A percentile compares a stretch with the other conserved stretches of the same genome.
These are phyloP conservation scores for Manduca sexta DNA, from an alignment of 1,140 invertebrate genomes.

Conservation along the genomic window DNA sequence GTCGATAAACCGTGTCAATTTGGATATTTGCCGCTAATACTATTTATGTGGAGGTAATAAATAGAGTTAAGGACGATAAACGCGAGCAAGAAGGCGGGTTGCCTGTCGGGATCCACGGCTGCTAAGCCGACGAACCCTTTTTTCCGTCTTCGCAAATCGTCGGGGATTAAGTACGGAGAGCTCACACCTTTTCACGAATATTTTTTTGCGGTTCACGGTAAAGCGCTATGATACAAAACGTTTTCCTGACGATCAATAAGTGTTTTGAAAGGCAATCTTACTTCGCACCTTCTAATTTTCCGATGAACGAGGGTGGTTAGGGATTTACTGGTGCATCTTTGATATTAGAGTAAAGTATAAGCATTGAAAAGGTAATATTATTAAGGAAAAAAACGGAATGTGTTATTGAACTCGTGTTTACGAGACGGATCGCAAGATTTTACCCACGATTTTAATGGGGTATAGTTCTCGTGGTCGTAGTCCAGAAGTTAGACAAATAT, in stretches of 20 bases:
- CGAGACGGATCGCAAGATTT: too few species aligned
- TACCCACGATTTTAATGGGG: too few species aligned
- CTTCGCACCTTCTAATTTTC: neutral
- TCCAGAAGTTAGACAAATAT: neutral
- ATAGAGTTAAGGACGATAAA: constrained; percentile 49
- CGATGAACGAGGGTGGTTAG: too few species aligned
- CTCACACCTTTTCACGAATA: constrained; percentile 63
- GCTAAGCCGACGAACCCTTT: constrained; percentile 58
- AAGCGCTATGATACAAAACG: constrained; percentile 48
- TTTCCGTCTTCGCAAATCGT: constrained; percentile 68
- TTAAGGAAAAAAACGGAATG: too few species aligned
- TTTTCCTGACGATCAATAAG: constrained; percentile 37
- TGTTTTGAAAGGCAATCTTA: constrained; percentile 26
- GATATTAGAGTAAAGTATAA: too few species aligned
- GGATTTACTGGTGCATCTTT: too few species aligned
- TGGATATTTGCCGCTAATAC: constrained; percentile 39
- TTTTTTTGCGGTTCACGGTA: constrained; percentile 57
- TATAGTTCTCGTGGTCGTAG: neutral
- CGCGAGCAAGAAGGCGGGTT: constrained; percentile 41
- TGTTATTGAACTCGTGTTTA: too few species aligned
- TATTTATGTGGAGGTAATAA: constrained; percentile 50
- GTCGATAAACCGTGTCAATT: constrained; percentile 24
- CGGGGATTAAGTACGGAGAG: constrained; percentile 59
- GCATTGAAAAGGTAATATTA: too few species aligned
- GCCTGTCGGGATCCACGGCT: constrained; percentile 44